Evolutionary conservation across 2,888 invertebrate species (phyloP), one percentile per base, ranked within the genome.

Genomic region (Tridacna crocea): DNA sequence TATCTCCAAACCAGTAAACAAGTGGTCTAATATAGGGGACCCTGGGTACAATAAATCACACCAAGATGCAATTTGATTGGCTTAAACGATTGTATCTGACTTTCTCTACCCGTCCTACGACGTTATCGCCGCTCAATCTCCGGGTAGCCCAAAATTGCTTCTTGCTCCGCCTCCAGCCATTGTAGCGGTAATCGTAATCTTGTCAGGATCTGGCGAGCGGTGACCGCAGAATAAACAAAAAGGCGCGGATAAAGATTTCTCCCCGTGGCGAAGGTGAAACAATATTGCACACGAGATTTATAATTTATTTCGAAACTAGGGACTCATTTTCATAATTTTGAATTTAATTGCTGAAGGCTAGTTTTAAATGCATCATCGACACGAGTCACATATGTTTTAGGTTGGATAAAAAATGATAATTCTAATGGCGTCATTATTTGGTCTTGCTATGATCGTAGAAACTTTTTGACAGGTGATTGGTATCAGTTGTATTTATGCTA

Each of bases 281-380:
- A 78, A 82, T 70, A 75, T 72, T 63, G 78, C 78, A 82, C 82
- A 58, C 82, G 78, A 75, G 75, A 75, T 68, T 65, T 63, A 68
- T 82, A 78, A 82, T 82, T 81, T 78, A 78, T 82, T 82, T 82
- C 74, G 66, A 78, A 75, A 82, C 70, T 55, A 72, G 77, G 73
- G 75, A 78, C 58, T 80, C 72, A 68, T 73, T 73, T 80, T 74
- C 75, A 82, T 82, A 77, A 63, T 78, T 80, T 75, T 78, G 75
- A 77, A 82, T 73, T 51, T 51, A 70, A 70, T 70, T 26, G 70
- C 70, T 51, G 15, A 70, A 19, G 70, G 70, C 70, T 47, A 36
- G 36, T 51, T 26, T 61, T n/a, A 22, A 51, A 51, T 17, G 15
- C 22, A 70, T 15, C 70, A 24, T 2, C 48, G 48, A 51, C 74